Percentiles rank a stretch among this genome's conserved stretches.
Conservation (phyloP, 2,113 vertebrate species). For the Elephas maximus region DNA sequence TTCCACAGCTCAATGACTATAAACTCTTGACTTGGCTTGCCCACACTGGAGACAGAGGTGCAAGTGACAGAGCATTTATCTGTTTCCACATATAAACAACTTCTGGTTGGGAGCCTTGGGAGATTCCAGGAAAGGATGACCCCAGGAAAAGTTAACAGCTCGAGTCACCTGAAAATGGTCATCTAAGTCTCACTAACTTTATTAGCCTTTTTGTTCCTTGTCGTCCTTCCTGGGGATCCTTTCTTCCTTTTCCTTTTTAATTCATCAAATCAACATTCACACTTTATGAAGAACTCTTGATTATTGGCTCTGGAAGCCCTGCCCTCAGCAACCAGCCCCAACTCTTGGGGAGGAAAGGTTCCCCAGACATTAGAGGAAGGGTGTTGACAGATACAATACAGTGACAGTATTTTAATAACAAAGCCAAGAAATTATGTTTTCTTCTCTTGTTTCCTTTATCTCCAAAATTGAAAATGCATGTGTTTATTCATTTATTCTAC, state of each 20-base stretch:
- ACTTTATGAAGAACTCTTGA: background rate
- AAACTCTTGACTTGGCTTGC: background rate
- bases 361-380: background rate
- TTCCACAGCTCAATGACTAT: slow-evolving; percentile 63
- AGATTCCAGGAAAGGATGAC: slow-evolving; percentile 27
- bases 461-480: slow-evolving; percentile 26
- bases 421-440: slow-evolving; percentile 33
- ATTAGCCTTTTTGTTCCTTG: slow-evolving; percentile 37
- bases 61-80: background rate
- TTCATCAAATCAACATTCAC: slow-evolving; percentile 11
- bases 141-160: background rate
- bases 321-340: background rate
- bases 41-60: slow-evolving; percentile 15
- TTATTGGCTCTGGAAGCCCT: background rate
- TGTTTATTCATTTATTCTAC: slow-evolving; percentile 34
- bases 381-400: slow-evolving; percentile 10
- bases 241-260: slow-evolving; percentile 33
- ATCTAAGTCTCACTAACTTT: background rate
- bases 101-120: slow-evolving; percentile 46
- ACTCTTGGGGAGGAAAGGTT: background rate
- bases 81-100: slow-evolving; percentile 50
- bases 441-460: background rate
- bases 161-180: background rate
- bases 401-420: slow-evolving; percentile 35
- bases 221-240: slow-evolving; percentile 43